These are phyloP conservation scores for Cyphomyrmex costatus DNA, from an alignment of 1,140 invertebrate genomes.

Conservation along the genomic window DNA sequence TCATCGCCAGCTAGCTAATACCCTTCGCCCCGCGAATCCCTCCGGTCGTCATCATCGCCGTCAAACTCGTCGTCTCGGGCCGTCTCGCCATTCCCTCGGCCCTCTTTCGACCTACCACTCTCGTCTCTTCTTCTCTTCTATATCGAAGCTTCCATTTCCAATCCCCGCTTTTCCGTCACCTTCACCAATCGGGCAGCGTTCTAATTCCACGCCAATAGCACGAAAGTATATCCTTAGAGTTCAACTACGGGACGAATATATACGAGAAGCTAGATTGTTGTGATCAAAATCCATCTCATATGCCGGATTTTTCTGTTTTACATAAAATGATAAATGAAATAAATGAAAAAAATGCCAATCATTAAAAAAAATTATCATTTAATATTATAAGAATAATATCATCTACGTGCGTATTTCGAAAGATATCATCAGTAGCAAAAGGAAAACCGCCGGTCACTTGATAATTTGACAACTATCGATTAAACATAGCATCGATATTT, in stretches of 20 bases:
- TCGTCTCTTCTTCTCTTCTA: conserved; percentile 25
- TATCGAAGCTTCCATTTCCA: conserved; percentile 69
- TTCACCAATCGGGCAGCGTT: conserved; percentile 43
- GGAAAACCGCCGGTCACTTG: neutral
- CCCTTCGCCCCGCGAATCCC: conserved; percentile 40
- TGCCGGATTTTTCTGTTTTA: neutral
- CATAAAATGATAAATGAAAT: neutral
- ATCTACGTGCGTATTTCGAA: neutral
- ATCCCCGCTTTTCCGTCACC: conserved; percentile 74
- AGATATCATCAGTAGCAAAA: neutral
- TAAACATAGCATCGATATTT: neutral
- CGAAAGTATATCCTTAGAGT: conserved; percentile 34
- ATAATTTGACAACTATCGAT: conserved; percentile 7
- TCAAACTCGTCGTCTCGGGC: conserved; percentile 66
- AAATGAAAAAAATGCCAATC: neutral
- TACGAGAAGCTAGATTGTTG: neutral
- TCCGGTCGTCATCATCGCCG: conserved; percentile 66
- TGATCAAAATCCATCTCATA: neutral
- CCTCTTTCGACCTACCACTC: conserved; percentile 22
- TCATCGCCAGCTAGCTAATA: conserved; percentile 59
- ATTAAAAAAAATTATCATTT: neutral
- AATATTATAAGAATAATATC: neutral
- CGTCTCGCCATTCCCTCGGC: conserved; percentile 20
- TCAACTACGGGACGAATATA: conserved; percentile 8
- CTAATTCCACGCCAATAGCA: conserved; percentile 63